Conservation (phyloP, 2,888 invertebrate genomes). For the Cheilosia pagana region DNA sequence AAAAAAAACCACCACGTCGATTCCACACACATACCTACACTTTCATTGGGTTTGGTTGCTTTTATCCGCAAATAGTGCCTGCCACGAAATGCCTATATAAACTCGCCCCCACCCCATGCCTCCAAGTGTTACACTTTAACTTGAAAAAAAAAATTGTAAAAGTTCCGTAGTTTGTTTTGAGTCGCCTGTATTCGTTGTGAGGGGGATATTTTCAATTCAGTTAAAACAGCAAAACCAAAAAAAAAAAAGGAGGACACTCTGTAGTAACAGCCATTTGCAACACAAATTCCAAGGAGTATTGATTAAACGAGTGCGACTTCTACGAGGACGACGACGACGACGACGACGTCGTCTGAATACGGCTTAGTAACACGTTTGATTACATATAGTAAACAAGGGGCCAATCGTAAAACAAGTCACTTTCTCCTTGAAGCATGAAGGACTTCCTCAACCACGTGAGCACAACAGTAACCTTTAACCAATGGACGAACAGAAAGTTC, state of each 20-base stretch:
- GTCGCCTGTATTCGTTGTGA: constrained; percentile 24
- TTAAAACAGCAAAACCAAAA: constrained; percentile 40
- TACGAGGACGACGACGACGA: constrained; percentile 21
- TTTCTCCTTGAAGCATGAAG: constrained; percentile 63
- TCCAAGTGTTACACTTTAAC: constrained; percentile 12
- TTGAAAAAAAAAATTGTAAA: constrained; percentile 17
- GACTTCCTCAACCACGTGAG: constrained; percentile 42
- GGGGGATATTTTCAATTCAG: constrained; percentile 41
- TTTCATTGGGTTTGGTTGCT: constrained; percentile 22
- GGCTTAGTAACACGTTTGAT: constrained; percentile 79
- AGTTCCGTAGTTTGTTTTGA: constrained; percentile 34
- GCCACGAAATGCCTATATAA: constrained; percentile 46
- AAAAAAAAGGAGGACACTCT: constrained; percentile 43
- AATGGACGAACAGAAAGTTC: constrained; percentile 58
- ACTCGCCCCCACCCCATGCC: background rate
- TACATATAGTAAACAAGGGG: constrained; percentile 80
- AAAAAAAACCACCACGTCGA: constrained; percentile 11
- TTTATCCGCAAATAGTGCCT: constrained; percentile 35
- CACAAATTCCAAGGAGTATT: constrained; percentile 63
- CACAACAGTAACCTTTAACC: constrained; percentile 49
- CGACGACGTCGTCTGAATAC: constrained; percentile 45
- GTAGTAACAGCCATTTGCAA: constrained; percentile 48
- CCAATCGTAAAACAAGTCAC: constrained; percentile 74
- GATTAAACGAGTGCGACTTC: constrained; percentile 62
- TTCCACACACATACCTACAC: background rate